Base-by-base conservation (phyloP, 2,888 invertebrate genomes). In the Rhimphoctona megacephalus region DNA sequence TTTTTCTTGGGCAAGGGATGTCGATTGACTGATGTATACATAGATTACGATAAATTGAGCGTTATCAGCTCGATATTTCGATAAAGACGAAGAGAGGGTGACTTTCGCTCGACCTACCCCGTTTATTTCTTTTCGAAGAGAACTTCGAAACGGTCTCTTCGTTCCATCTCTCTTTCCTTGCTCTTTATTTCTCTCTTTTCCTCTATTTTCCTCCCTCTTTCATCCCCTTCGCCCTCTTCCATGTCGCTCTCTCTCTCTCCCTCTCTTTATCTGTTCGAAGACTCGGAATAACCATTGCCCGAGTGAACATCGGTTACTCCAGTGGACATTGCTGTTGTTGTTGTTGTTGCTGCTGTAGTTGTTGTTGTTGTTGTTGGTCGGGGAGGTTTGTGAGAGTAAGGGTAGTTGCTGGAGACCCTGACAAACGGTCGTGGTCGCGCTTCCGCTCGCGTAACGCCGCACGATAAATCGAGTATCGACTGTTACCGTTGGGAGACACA, bases 381-480 rank as follows among this genome's bases (percentile, higher is more conserved):
- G 73, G 67, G 30, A 69, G 81, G 43, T 39, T 46, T 39, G 25
- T 33, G 54, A 33, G 61, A 70, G 43, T 46, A 43, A 64, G 73
- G 77, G 72, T 83, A 77, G 86, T 11, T 39, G 66, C 49, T 66
- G 52, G 36, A 46, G 22, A 49, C 57, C 66, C 80, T 83, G 87
- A 88, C 87, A 88, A 88, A 88, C 86, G 85, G 81, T 78, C 88
- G 81, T 49, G 85, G 87, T 87, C 87, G 82, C 84, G 81, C 84
- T 84, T 85, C 81, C 87, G 88, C 82, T 88, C 86, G 87, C 79
- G 85, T 81, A 82, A 86, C 87, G 85, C 85, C 87, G 67, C 81
- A 87, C 85, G 78, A 87, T 88, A 87, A 88, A 88, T 88, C 87
- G 88, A 70, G 80, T 86, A 88, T 88, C 87, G 88, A 87, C 87